Evolutionary conservation across 2,113 vertebrate species (phyloP).

Genomic region (Scatophagus argus): DNA sequence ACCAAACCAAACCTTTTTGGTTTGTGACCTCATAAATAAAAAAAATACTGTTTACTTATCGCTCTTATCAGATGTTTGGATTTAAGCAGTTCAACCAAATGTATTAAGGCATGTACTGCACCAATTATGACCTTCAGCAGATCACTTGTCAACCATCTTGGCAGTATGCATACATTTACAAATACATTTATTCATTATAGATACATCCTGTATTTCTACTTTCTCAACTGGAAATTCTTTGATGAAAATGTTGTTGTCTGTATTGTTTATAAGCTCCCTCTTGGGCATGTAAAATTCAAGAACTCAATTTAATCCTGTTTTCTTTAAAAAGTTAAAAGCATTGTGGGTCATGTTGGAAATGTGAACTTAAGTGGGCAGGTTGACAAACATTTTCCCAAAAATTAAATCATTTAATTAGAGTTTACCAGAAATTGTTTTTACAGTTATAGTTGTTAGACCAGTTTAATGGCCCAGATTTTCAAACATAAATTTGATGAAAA

Average conservation of each 20-base stretch:
- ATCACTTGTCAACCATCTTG: too few relatives aligned
- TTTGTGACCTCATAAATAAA: not conserved
- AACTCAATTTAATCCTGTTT: not conserved
- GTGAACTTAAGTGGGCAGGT: not conserved
- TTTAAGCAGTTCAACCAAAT: too few relatives aligned
- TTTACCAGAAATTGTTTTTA: constrained; percentile 28
- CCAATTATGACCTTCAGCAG: too few relatives aligned
- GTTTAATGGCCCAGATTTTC: constrained; percentile 36
- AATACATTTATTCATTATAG: too few relatives aligned
- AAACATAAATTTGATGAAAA: constrained; percentile 19
- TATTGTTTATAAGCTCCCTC: not conserved
- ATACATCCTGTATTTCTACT: not conserved
- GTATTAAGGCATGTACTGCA: too few relatives aligned
- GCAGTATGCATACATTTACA: too few relatives aligned
- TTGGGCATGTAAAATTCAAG: not conserved
- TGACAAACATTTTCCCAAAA: too few relatives aligned
- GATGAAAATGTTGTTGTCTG: not conserved
- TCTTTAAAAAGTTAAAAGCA: not conserved
- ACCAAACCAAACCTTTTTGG: not conserved
- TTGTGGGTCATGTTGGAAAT: not conserved
- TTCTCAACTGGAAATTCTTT: not conserved
- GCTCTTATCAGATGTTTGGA: not conserved
- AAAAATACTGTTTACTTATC: not conserved
- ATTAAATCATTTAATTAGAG: too few relatives aligned
- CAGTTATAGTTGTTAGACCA: not conserved